Conservation (phyloP, 2,113 vertebrate genomes). For the Callipepla squamata region DNA sequence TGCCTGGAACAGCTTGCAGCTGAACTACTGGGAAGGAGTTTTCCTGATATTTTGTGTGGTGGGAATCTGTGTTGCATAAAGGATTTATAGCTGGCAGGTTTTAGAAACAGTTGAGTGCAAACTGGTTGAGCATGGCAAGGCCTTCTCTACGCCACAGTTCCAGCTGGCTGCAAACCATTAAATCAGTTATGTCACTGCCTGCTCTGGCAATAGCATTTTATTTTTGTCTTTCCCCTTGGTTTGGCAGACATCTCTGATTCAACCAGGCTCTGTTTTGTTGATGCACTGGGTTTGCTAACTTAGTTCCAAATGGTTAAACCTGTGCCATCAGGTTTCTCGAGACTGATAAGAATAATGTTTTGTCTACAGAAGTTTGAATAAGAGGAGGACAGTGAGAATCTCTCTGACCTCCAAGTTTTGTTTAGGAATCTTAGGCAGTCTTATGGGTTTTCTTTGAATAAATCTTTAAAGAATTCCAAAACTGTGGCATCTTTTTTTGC, state of each 20-base stretch:
- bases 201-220: not conserved
- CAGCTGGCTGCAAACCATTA: not conserved
- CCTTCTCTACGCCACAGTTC: not conserved
- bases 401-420: not conserved
- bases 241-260: not conserved
- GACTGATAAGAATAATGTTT: not conserved
- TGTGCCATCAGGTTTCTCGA: not conserved
- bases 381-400: not conserved
- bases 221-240: not conserved
- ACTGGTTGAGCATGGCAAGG: not conserved
- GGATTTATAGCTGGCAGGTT: not conserved
- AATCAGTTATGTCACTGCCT: not conserved
- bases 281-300: not conserved
- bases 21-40: not conserved
- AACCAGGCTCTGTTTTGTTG: not conserved
- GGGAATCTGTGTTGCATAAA: not conserved
- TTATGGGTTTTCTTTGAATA: too few relatives aligned
- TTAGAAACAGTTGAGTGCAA: not conserved
- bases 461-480: not conserved
- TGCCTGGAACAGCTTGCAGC: accelerated
- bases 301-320: accelerated
- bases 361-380: not conserved
- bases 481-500: not conserved
- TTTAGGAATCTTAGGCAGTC: not conserved
- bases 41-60: not conserved